Conservation (phyloP, 2,797 vertebrate genomes). For the Xyrichtys novacula region DNA sequence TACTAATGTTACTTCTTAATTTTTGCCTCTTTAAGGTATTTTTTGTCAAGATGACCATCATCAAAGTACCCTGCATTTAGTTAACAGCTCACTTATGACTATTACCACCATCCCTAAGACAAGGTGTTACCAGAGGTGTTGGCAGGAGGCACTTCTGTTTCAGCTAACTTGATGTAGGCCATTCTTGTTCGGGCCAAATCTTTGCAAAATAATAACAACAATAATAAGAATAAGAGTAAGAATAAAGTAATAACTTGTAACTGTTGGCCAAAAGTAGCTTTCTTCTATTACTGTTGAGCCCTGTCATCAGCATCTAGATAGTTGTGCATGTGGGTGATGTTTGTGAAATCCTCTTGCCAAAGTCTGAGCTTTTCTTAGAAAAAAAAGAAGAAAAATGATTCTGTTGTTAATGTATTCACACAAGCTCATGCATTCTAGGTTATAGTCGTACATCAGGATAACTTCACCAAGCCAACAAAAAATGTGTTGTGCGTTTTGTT, state of each 20-base stretch:
- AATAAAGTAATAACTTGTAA: no score
- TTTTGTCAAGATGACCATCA: no score
- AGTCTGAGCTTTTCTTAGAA: neutral
- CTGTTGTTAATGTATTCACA: neutral
- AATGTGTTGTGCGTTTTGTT: neutral
- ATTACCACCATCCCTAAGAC: neutral
- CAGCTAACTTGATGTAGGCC: neutral
- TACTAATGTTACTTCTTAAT: neutral
- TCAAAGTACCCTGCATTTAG: neutral
- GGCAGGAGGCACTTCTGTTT: neutral
- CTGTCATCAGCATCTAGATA: neutral
- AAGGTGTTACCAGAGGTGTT: neutral
- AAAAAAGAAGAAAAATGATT: neutral
- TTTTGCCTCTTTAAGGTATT: neutral
- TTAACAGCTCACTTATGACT: neutral
- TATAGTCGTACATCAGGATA: neutral
- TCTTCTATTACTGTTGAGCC: neutral
- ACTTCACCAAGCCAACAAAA: neutral
- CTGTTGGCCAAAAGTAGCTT: neutral
- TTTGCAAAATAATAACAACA: neutral
- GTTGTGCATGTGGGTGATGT: neutral
- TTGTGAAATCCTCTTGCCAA: neutral
- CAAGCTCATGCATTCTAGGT: neutral
- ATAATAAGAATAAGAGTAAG: no score
- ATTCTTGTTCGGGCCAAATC: neutral